Base-by-base conservation (phyloP, 1,140 invertebrate species). In the Neelides sp. region DNA sequence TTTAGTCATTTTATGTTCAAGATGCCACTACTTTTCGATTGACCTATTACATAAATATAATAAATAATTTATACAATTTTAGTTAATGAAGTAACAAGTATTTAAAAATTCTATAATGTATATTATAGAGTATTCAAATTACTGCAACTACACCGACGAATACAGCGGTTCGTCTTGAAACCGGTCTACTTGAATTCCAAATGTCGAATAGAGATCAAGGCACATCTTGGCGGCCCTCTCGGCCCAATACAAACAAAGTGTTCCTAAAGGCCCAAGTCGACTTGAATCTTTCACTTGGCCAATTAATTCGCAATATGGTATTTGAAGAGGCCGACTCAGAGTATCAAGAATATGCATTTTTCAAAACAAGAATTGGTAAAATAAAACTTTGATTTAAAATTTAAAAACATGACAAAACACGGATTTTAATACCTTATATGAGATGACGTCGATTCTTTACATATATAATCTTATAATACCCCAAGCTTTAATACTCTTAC, bases 111-210 rank as follows among this genome's bases (percentile, higher is more conserved):
- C 43, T 50, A 26, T 49, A 57, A 51, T 46, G 46, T 42, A 63
- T 62, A 47, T 68, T 67, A 43, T 68, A 90, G 78, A 81, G 93
- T 35, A 93, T 98, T 56, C 92, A 97, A 69, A 74, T 98, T 42
- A 98, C 94, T 0, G 94, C 94, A 4, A 97, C 94, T 3, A 98
- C 94, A 3, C 93, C 94, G 0, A 96, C 93, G 12, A 92, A 88
- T 61, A 95, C 86, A 32, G 94, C 94, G 1, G 90, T 98, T 12
- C 76, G 93, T 12, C 73, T 98, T 39, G 93, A 97, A 70, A 96
- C 93, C 0, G 91, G 87, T 15, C 77, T 79, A 0, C 75, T 91
- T 12, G 90, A 95, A 67, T 76, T 96, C 52, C 86, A 94, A 65
- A 66, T 96, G 28, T 94, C 89, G 3, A 96, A 97, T 68, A 71